Conservation (phyloP, 1,140 invertebrate species). For the Habropoda laboriosa region DNA sequence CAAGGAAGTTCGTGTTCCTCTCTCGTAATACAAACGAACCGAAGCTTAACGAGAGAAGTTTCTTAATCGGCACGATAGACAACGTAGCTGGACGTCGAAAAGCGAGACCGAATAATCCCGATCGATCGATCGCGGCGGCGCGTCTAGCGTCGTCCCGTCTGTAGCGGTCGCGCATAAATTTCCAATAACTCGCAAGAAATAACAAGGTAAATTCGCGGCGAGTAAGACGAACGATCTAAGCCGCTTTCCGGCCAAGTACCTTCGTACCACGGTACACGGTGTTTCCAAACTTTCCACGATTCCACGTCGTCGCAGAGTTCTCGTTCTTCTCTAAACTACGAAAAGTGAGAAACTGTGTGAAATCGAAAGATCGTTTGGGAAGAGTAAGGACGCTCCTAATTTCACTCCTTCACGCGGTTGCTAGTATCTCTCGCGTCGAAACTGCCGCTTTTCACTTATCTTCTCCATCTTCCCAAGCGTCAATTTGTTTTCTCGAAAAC, state of each 20-base stretch:
- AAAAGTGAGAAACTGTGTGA: too few species aligned
- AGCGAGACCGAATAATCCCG: conserved; percentile 26
- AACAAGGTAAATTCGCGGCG: conserved; percentile 6
- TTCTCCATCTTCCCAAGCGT: neutral
- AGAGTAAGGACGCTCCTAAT: too few species aligned
- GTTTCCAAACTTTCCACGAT: too few species aligned
- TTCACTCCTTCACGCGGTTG: conserved; percentile 34
- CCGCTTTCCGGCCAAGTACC: conserved; percentile 23
- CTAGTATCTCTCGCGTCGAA: conserved; percentile 40
- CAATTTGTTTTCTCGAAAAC: conserved; percentile 57
- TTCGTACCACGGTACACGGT: too few species aligned
- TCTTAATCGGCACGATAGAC: conserved; percentile 29
- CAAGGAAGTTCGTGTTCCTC: conserved; percentile 3
- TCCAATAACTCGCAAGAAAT: conserved; percentile 39
- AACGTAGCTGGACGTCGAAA: conserved; percentile 1
- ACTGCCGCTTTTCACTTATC: conserved; percentile 2
- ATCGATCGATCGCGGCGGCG: conserved; percentile 10
- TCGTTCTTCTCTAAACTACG: too few species aligned
- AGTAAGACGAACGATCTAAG: conserved; percentile 26
- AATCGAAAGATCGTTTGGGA: neutral
- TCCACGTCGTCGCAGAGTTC: too few species aligned
- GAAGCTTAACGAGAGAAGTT: conserved; percentile 43
- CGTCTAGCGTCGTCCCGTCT: neutral
- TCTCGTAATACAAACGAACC: conserved; percentile 5
- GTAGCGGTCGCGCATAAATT: conserved; percentile 17